These are phyloP conservation scores for Pseudopodoces humilis DNA, from an alignment of 2,113 vertebrate genomes.

Conservation along the genomic window DNA sequence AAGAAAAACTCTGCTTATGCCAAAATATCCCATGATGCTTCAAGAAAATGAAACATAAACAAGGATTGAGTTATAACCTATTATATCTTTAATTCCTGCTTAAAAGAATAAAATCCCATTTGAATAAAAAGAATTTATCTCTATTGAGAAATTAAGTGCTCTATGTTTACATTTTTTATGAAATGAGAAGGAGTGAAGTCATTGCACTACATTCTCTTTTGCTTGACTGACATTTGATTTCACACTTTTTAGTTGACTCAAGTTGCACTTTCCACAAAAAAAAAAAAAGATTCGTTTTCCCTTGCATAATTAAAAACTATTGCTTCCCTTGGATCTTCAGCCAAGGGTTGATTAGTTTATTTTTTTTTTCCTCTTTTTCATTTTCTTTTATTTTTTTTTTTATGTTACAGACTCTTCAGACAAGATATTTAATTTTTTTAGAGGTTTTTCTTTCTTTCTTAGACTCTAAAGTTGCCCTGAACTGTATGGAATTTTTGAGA, in stretches of 20 bases:
- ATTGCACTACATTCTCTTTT: constrained; percentile 50
- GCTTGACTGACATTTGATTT: constrained; percentile 66
- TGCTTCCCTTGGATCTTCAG: neutral
- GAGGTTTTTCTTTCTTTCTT: neutral
- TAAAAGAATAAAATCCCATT: neutral
- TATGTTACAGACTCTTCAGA: neutral
- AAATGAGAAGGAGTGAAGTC: constrained; percentile 33
- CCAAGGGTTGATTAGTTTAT: neutral
- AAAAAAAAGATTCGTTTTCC: constrained; percentile 35
- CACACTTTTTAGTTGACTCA: constrained; percentile 18
- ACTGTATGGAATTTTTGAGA: neutral
- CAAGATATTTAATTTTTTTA: neutral
- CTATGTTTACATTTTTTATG: constrained; percentile 49
- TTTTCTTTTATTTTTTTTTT: neutral
- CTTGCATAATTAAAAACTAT: neutral
- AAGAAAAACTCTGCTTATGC: neutral
- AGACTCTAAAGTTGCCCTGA: neutral
- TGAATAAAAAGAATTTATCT: constrained; percentile 60
- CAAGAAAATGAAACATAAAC: neutral
- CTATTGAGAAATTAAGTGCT: constrained; percentile 56
- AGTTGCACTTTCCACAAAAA: constrained; percentile 24
- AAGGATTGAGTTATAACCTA: constrained; percentile 49
- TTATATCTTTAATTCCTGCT: constrained; percentile 55
- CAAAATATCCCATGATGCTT: neutral
- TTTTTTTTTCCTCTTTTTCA: neutral